Percentiles rank a stretch among this genome's conserved stretches.
phyloP scores from a whole-genome alignment of 92 coral and sea anemone species.

The Parazoanthus atlanticus region DNA sequence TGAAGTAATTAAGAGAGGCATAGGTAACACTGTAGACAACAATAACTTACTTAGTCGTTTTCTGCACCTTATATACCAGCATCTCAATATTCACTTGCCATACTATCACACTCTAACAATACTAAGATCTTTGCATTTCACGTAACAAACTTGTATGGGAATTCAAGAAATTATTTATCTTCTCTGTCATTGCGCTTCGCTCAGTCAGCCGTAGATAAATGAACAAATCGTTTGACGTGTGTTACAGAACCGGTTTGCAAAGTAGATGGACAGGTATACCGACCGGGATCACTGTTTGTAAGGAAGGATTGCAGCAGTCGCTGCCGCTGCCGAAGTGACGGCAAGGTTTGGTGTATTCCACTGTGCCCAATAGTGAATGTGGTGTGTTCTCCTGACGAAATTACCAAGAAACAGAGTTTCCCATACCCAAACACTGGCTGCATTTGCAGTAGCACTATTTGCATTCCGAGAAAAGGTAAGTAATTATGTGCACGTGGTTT shows the following conservation, averaged over 20 bases:
- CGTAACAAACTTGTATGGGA: too few relatives aligned
- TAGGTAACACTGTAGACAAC: too few relatives aligned
- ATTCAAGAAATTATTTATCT: too few relatives aligned
- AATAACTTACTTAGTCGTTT: too few relatives aligned
- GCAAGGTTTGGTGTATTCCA: constrained; percentile 41
- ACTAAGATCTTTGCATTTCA: too few relatives aligned
- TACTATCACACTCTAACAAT: too few relatives aligned
- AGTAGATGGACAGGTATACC: constrained; percentile 19
- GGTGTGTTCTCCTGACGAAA: not conserved
- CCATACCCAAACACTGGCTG: not conserved
- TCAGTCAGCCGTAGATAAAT: too few relatives aligned
- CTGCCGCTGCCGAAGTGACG: constrained; percentile 27
- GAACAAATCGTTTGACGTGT: too few relatives aligned
- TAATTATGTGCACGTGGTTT: not conserved
- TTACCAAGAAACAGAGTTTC: not conserved
- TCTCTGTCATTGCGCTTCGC: too few relatives aligned
- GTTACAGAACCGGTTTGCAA: not conserved
- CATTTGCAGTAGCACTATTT: constrained; percentile 3
- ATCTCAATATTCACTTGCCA: too few relatives aligned
- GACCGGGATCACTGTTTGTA: not conserved
- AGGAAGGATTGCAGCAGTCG: constrained; percentile 33
- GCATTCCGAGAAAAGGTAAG: constrained; percentile 34
- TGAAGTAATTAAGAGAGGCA: too few relatives aligned
- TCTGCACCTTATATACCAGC: too few relatives aligned
- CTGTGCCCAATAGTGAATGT: constrained; percentile 18